These are phyloP conservation scores for Conchocele bisecta DNA, from an alignment of 2,888 invertebrate genomes.

Conservation along the genomic window DNA sequence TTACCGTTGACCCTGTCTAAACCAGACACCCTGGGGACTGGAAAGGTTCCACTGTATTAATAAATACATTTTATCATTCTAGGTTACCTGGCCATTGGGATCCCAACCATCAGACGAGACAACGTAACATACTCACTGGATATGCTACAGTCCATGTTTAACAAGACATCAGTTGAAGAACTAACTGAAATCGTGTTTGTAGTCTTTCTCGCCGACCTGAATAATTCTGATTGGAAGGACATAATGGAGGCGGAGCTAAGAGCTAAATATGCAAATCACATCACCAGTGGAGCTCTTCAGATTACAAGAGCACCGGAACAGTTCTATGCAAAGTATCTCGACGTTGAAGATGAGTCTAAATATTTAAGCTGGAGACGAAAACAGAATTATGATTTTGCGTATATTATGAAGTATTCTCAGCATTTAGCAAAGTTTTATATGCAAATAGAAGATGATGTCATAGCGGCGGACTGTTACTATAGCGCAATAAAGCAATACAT, in stretches of 20 bases:
- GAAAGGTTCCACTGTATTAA: too few species aligned
- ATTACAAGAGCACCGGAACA: slow-evolving; percentile 74
- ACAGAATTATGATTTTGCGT: slow-evolving; percentile 83
- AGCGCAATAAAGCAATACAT: slow-evolving; percentile 79
- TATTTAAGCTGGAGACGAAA: slow-evolving; percentile 82
- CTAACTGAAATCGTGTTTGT: slow-evolving; percentile 78
- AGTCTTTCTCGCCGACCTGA: slow-evolving; percentile 82
- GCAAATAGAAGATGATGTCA: slow-evolving; percentile 82
- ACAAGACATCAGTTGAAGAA: slow-evolving; percentile 76
- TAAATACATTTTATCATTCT: too few species aligned
- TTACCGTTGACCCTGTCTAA: too few species aligned
- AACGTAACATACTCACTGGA: slow-evolving; percentile 79
- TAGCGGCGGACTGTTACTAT: slow-evolving; percentile 76
- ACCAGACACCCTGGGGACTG: too few species aligned
- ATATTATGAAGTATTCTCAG: slow-evolving; percentile 78
- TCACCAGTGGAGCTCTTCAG: slow-evolving; percentile 75
- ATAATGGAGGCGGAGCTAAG: slow-evolving; percentile 57
- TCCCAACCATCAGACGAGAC: slow-evolving; percentile 81
- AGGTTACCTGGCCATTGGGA: slow-evolving; percentile 82
- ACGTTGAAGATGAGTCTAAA: slow-evolving; percentile 73
- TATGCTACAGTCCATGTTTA: slow-evolving; percentile 81
- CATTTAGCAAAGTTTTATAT: slow-evolving; percentile 80
- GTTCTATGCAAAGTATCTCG: slow-evolving; percentile 64
- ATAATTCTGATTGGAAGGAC: slow-evolving; percentile 65
- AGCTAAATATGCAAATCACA: slow-evolving; percentile 51